Evolutionary conservation across 2,113 vertebrate genomes (phyloP).

Genomic region (Scolopax mira): DNA sequence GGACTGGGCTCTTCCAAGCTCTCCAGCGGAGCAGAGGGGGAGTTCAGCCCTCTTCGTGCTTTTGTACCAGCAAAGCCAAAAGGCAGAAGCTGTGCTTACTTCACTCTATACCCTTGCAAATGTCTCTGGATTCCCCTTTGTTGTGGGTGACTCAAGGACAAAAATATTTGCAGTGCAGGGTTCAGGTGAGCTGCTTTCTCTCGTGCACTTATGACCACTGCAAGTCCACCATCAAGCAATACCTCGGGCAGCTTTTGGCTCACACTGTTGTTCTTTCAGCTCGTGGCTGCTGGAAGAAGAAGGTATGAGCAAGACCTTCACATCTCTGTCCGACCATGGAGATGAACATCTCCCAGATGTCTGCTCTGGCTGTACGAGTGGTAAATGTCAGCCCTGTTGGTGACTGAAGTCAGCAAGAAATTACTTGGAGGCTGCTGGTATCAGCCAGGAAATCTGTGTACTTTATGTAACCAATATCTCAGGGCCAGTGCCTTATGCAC

Average conservation of each 20-base stretch:
- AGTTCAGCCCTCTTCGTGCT: neutral
- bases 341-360: neutral
- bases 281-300: neutral
- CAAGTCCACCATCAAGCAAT: rapidly evolving
- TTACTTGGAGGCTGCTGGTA: neutral
- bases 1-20: neutral
- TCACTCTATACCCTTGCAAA: neutral
- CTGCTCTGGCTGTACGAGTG: neutral
- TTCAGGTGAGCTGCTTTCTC: neutral
- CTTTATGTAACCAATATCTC: neutral
- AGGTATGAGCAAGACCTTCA: neutral
- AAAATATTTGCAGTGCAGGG: neutral
- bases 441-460: neutral
- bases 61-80: neutral
- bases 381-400: neutral
- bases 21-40: neutral
- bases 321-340: neutral
- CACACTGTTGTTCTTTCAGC: rapidly evolving
- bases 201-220: rapidly evolving
- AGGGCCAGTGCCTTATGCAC: neutral
- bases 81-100: neutral
- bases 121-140: neutral
- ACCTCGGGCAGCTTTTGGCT: neutral
- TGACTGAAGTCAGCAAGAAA: neutral
- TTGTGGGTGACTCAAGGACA: neutral